phyloP scores from a whole-genome alignment of 2,888 invertebrate genomes.

The Muschampia plurimacula region DNA sequence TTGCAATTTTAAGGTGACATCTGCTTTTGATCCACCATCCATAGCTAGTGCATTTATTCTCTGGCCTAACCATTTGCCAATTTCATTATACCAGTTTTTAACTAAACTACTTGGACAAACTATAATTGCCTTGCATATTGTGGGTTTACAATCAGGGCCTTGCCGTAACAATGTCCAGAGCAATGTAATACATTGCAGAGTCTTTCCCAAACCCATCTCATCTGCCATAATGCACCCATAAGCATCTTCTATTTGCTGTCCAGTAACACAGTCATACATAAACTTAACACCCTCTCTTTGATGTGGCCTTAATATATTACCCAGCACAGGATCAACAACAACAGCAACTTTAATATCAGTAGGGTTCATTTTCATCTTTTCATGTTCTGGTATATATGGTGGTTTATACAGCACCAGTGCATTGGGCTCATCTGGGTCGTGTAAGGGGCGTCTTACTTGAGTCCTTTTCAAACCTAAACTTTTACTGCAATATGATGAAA shows the following conservation, averaged over 20 bases:
- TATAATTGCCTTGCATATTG: slow-evolving; percentile 96
- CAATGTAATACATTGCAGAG: slow-evolving; percentile 88
- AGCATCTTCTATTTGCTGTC: slow-evolving; percentile 93
- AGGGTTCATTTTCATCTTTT: slow-evolving; percentile 92
- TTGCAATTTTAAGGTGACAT: slow-evolving; percentile 92
- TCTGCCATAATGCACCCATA: slow-evolving; percentile 99
- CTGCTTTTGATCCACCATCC: slow-evolving; percentile 94
- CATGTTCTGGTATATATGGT: slow-evolving; percentile 93
- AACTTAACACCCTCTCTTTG: slow-evolving; percentile 99
- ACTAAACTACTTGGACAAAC: slow-evolving; percentile 99
- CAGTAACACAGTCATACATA: slow-evolving; percentile 99
- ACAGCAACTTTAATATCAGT: slow-evolving; percentile 93
- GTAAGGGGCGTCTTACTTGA: slow-evolving; percentile 89
- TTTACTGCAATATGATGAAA: slow-evolving; percentile 89
- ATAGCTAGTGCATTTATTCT: slow-evolving; percentile 93
- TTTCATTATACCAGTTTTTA: slow-evolving; percentile 99
- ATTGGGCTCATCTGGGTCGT: slow-evolving; percentile 96
- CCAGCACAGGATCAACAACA: slow-evolving; percentile 97
- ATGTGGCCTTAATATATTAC: slow-evolving; percentile 97
- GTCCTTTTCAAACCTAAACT: slow-evolving; percentile 91
- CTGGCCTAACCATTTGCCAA: slow-evolving; percentile 97
- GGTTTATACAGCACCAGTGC: slow-evolving; percentile 96
- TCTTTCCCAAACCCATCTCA: slow-evolving; percentile 99
- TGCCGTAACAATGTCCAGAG: slow-evolving; percentile 98
- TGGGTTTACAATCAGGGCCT: slow-evolving; percentile 95